Evolutionary conservation across 2,113 vertebrate species (phyloP), one percentile per base, ranked within the genome.

Genomic region (Actenoides lindsayi): DNA sequence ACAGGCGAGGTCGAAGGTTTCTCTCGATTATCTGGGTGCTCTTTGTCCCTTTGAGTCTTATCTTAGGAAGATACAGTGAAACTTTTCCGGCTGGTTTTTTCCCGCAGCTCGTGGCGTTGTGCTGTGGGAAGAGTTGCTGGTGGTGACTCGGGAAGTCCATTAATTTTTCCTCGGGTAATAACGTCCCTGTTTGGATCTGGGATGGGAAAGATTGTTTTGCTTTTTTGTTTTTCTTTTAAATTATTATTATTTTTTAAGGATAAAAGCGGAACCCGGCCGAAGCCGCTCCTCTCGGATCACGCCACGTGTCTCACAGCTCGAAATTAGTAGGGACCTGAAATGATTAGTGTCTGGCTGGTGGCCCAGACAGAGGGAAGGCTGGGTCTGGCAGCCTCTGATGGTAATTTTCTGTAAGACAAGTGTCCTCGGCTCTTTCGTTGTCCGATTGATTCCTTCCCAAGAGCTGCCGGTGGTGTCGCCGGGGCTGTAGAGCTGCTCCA

Each of bases 401-500:
- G 83, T 92, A 95, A 95, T 97, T 97, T 95, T 96, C 81, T 96
- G 53, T 92, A 92, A 97, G 97, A 96, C 95, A 95, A 96, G 96
- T 95, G 96, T 95, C 93, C 93, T 96, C 57, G 92, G 94, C 88
- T 96, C 96, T 90, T 93, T 97, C 96, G 84, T 96, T 95, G 95
- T 94, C 94, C 79, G 25, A 93, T 96, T 80, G 54, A 87, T 97
- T 90, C 85, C 83, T 94, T 93, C 91, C 95, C 95, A 96, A 70
- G 56, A 74, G 71, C 76, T 97, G 91, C 64, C 83, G 33, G 94
- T 94, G 95, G 83, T 95, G 89, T 64, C 11, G 63, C 76, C 1
- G 19, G 50, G 75, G 75, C 77, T 74, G 6, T 53, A 60, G 69
- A 39, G 70, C 74, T 74, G 1, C 60, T 93, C 70, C 42, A 30